A percentile compares a stretch with the other conserved stretches of the same genome.
Conservation (phyloP, 2,797 vertebrate species). For the Macroramphosus scolopax region DNA sequence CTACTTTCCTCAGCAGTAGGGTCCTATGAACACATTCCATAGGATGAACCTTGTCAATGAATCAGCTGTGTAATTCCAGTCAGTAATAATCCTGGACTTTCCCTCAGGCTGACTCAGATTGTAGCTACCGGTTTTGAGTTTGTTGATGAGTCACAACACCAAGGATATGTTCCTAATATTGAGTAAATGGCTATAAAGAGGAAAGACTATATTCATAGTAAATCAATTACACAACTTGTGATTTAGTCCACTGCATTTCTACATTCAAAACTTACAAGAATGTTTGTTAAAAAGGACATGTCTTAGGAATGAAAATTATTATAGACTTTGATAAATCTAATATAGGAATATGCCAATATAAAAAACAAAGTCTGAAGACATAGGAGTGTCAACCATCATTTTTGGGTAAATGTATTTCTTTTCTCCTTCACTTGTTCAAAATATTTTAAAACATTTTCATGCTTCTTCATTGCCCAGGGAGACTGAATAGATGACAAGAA, state of each 20-base stretch:
- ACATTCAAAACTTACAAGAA: not conserved
- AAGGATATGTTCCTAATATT: constrained; percentile 52
- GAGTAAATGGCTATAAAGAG: constrained; percentile 40
- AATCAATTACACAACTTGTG: constrained; percentile 6
- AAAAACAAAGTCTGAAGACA: too few species aligned
- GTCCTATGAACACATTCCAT: constrained; percentile 34
- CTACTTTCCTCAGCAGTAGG: constrained; percentile 10
- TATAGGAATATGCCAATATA: too few species aligned
- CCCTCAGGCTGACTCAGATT: constrained; percentile 72
- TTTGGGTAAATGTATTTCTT: too few species aligned
- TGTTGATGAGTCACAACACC: constrained; percentile 57
- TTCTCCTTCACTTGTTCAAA: too few species aligned
- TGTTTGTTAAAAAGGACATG: not conserved
- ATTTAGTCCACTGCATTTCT: not conserved
- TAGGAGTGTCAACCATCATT: too few species aligned
- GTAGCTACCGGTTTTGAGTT: constrained; percentile 67
- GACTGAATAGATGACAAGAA: too few species aligned
- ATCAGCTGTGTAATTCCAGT: constrained; percentile 60
- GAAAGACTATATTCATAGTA: constrained; percentile 21
- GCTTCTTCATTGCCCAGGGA: too few species aligned
- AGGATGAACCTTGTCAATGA: constrained; percentile 47
- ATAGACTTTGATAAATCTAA: too few species aligned
- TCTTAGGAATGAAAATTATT: too few species aligned
- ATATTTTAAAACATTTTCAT: too few species aligned
- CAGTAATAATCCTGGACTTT: constrained; percentile 77